Percentiles rank a stretch among this genome's conserved stretches.
phyloP scores from a whole-genome alignment of 1,140 invertebrate species.

The Dolichoris vasculosae region DNA sequence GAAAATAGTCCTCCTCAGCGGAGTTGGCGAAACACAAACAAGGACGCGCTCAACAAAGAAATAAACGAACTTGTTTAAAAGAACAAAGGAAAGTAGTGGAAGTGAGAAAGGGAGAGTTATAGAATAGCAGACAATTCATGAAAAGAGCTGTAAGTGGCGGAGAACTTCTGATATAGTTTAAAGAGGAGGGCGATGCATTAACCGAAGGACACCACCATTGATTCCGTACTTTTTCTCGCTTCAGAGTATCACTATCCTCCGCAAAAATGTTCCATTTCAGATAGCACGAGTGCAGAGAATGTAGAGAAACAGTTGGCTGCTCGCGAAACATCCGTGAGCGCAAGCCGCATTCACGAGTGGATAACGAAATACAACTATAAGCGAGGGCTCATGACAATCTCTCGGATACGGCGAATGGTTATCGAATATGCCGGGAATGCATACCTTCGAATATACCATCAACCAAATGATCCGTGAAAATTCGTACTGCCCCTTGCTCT shows the following conservation, averaged over 20 bases:
- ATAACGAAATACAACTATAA: conserved; percentile 50
- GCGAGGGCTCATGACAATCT: conserved; percentile 35
- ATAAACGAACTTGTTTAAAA: conserved; percentile 26
- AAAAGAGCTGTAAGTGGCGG: conserved; percentile 16
- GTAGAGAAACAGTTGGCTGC: not conserved
- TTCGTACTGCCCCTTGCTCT: conserved; percentile 56
- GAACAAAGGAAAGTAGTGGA: not conserved
- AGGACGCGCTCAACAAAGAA: conserved; percentile 41
- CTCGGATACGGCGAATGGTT: conserved; percentile 52
- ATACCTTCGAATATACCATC: conserved; percentile 62
- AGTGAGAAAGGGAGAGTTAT: conserved; percentile 17
- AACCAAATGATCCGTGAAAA: conserved; percentile 69
- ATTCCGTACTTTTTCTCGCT: not conserved
- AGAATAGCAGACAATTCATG: conserved; percentile 27
- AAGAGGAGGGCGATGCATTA: conserved; percentile 10
- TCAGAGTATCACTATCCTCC: not conserved
- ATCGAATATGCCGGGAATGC: conserved; percentile 65
- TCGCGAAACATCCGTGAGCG: not conserved
- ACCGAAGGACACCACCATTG: not conserved
- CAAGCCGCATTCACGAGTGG: conserved; percentile 36
- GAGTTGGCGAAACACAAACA: conserved; percentile 24
- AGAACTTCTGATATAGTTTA: conserved; percentile 25
- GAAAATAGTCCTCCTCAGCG: not conserved
- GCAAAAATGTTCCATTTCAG: conserved; percentile 35
- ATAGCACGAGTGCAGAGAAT: not conserved